These are phyloP conservation scores for Cololabis saira DNA, from an alignment of 2,113 vertebrate genomes.

Conservation along the genomic window DNA sequence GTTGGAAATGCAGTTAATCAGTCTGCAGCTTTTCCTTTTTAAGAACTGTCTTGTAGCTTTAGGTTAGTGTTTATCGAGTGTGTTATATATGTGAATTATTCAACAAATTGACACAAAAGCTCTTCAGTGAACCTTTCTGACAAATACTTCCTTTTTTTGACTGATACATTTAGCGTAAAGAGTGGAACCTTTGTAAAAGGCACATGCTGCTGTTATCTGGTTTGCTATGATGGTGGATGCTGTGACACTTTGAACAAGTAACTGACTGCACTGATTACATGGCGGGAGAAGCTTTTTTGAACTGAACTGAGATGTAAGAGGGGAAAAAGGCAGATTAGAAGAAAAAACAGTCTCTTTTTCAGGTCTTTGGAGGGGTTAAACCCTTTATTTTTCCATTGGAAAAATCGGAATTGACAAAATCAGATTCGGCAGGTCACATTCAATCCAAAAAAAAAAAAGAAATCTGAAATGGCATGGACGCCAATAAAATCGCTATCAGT, in stretches of 20 bases:
- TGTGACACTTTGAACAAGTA: constrained; percentile 1
- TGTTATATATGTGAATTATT: constrained; percentile 55
- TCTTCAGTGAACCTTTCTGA: constrained; percentile 49
- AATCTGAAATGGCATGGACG: too few species aligned
- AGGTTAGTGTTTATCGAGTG: constrained; percentile 38
- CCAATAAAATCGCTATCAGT: too few species aligned
- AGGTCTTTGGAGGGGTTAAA: too few species aligned
- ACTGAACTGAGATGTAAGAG: too few species aligned
- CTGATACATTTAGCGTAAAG: constrained; percentile 68
- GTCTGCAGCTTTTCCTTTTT: constrained; percentile 16
- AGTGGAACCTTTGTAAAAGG: constrained; percentile 55
- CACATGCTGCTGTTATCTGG: constrained; percentile 36
- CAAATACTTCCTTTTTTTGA: constrained; percentile 55
- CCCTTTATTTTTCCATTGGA: too few species aligned
- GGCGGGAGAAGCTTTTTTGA: neutral
- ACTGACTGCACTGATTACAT: neutral
- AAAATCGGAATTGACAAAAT: too few species aligned
- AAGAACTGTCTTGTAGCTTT: constrained; percentile 15
- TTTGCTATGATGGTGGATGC: constrained; percentile 37
- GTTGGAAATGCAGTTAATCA: constrained; percentile 28
- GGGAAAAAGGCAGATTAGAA: too few species aligned
- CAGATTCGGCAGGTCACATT: too few species aligned
- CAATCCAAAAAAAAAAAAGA: too few species aligned
- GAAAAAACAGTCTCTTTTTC: too few species aligned
- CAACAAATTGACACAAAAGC: constrained; percentile 48